phyloP scores from a whole-genome alignment of 2,113 vertebrate species.

The Spizaetus ornatus region DNA sequence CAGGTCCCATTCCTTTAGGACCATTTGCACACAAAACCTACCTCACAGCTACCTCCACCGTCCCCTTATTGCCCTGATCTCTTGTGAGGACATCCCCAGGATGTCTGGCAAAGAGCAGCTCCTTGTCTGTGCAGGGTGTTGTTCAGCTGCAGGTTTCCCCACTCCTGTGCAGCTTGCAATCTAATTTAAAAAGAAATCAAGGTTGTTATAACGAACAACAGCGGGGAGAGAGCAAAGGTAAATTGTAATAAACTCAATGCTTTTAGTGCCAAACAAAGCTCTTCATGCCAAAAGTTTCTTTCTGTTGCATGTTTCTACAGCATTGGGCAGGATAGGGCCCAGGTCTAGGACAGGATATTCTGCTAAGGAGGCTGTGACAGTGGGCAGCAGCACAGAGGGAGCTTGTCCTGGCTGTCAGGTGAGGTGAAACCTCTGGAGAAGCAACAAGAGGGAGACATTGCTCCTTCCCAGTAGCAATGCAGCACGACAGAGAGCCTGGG shows the following conservation, averaged over 20 bases:
- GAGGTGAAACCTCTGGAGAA: neutral
- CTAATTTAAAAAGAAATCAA: neutral
- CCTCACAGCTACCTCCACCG: neutral
- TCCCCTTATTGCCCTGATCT: neutral
- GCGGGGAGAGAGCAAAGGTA: neutral
- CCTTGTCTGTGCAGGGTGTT: neutral
- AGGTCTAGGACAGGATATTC: neutral
- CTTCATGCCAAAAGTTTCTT: neutral
- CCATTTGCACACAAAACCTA: neutral
- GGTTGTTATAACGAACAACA: fast-evolving
- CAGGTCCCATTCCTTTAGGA: neutral
- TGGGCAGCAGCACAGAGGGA: neutral
- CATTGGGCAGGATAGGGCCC: neutral
- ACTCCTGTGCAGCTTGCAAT: neutral
- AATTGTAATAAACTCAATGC: neutral
- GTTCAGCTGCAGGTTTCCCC: neutral
- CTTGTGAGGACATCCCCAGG: neutral
- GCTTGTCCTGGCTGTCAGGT: neutral
- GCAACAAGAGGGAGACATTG: neutral
- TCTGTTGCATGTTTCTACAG: neutral
- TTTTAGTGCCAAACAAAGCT: neutral
- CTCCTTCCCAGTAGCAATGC: neutral
- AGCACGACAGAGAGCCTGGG: neutral
- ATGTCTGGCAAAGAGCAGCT: neutral
- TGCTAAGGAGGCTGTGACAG: neutral